Base-by-base conservation (phyloP, 1,140 invertebrate species). In the Chrysoperla carnea region DNA sequence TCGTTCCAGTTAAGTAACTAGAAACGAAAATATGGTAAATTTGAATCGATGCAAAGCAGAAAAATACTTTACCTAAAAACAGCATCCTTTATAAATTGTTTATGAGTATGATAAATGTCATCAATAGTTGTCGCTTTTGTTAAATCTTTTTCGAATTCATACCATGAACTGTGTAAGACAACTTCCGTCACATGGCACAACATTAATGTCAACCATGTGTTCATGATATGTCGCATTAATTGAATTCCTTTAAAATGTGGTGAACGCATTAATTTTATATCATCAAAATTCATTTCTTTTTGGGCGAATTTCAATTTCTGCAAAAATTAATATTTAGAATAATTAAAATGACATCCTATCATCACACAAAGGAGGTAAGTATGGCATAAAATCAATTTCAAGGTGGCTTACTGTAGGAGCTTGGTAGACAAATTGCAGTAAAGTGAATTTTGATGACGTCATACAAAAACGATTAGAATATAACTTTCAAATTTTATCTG, bases 181-280 rank as follows among this genome's bases (percentile, higher is more conserved):
- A 72, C 79, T 5, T 75, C 75, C 0, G 74, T 23, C 33, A 83
- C 62, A 54, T 84, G 81, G 56, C 74, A 80, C 48, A 81, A 75
- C 8, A 84, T 52, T 0, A 76, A 73, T 41, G 75, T 69, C 42
- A 82, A 69, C 49, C 83, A 72, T 38, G 81, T 77, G 36, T 73
- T 74, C 72, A 84, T 78, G 13, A 77, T 68, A 51, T 82, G 76
- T 4, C 81, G 64, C 45, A 72, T 75, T 27, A 76, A 57, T 50
- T 84, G 79, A 13, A 81, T 46, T 13, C 66, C 63, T 33, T 69
- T 64, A 54, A 73, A 78, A 40, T 78, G 73, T 2, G 65, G 62
- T 1, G 74, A 72, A 31, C 58, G 48, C 7, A 68, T 54, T 0
- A 77, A 49, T 45, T 51, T 54, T 36, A 45, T 46, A 40, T 57